Conservation (phyloP, 2,797 vertebrate genomes). For the Diplodus puntazzo region DNA sequence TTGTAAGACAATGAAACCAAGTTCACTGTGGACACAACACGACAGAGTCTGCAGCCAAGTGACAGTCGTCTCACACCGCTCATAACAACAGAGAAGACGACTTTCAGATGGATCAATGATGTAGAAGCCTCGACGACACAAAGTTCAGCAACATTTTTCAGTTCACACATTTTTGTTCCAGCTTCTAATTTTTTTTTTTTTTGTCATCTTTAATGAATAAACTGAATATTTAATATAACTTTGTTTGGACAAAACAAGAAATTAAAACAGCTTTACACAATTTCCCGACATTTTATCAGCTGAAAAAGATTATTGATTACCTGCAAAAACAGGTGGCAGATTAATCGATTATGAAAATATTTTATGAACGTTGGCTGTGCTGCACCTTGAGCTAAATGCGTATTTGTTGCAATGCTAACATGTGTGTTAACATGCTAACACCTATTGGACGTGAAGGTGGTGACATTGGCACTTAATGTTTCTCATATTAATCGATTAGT, state of each 20-base stretch:
- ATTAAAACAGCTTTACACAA: not conserved
- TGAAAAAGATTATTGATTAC: not conserved
- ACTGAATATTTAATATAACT: not conserved
- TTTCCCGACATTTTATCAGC: not conserved
- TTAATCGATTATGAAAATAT: too few species aligned
- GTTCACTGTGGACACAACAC: constrained; percentile 12
- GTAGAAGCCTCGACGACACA: not conserved
- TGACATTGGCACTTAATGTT: not conserved
- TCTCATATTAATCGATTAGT: too few species aligned
- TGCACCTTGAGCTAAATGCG: not conserved
- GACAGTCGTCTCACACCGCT: not conserved
- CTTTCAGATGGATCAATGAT: not conserved
- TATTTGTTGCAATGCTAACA: not conserved
- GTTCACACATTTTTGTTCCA: not conserved
- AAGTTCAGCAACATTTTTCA: not conserved
- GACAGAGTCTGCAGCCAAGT: not conserved
- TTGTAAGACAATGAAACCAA: constrained; percentile 14
- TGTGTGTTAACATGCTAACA: not conserved
- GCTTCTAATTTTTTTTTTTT: not conserved
- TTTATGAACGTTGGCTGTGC: not conserved
- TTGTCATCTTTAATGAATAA: not conserved
- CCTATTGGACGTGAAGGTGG: not conserved
- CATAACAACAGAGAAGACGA: too few species aligned
- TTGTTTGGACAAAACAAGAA: not conserved
- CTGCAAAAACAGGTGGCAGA: not conserved